phyloP scores from a whole-genome alignment of 64 coral and sea anemone species.

The Dendronephthya gigantea region DNA sequence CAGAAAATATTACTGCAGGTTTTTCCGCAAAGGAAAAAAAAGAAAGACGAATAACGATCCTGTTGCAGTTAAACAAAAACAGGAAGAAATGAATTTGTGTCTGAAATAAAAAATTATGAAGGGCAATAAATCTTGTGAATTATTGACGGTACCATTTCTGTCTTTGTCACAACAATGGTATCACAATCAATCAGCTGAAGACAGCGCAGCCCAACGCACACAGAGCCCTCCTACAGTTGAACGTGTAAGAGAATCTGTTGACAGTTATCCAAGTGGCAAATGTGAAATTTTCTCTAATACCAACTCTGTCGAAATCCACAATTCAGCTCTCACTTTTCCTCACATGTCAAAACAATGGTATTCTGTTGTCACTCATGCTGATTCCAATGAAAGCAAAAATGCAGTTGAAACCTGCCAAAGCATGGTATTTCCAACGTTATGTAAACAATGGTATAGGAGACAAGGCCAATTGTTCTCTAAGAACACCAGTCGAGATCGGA shows the following conservation, averaged over 20 bases:
- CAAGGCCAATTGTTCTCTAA: slow-evolving; percentile 24
- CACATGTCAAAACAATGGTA: slow-evolving; percentile 24
- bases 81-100: too few relatives aligned
- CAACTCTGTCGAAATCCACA: neutral
- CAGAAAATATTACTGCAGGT: neutral
- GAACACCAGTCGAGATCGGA: slow-evolving; percentile 15
- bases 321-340: neutral
- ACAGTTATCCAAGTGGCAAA: neutral
- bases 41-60: neutral
- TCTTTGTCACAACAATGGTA: neutral
- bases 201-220: too few relatives aligned
- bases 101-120: too few relatives aligned
- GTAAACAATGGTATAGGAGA: slow-evolving; percentile 32
- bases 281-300: neutral
- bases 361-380: neutral
- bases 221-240: too few relatives aligned
- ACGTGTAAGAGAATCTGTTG: neutral
- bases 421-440: slow-evolving; percentile 12
- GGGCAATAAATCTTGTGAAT: neutral
- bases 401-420: neutral
- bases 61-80: neutral
- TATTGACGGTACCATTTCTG: neutral
- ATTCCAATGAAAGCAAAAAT: neutral
- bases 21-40: neutral
- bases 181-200: neutral